Conservation (phyloP, 2,888 invertebrate species). For the Griposia aprilina region DNA sequence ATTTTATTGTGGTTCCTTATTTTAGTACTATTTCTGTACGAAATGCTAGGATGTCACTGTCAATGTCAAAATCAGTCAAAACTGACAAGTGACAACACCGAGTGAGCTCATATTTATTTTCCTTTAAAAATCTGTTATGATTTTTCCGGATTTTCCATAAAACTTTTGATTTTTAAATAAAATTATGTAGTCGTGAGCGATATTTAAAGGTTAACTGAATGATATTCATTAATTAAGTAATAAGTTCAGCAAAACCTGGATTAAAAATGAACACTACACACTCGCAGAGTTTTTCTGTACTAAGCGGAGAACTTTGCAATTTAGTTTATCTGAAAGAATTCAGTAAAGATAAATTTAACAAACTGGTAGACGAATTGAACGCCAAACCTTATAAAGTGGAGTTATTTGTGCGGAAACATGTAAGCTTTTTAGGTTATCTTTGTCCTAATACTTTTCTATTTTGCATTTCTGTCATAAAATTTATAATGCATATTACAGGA, state of each 20-base stretch:
- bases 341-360: slow-evolving; percentile 87
- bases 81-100: not conserved
- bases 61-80: not conserved
- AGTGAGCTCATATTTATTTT: not conserved
- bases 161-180: not conserved
- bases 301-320: slow-evolving; percentile 83
- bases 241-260: not conserved
- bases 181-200: not conserved
- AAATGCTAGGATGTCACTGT: not conserved
- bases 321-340: slow-evolving; percentile 82
- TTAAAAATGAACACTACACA: slow-evolving; percentile 71
- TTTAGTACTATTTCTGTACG: not conserved
- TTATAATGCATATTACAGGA: slow-evolving; percentile 75
- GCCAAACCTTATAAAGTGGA: slow-evolving; percentile 90
- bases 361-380: slow-evolving; percentile 91
- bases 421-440: slow-evolving; percentile 74
- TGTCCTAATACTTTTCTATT: not conserved
- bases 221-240: not conserved
- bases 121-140: slow-evolving; percentile 25
- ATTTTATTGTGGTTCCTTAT: not conserved
- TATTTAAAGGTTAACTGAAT: slow-evolving; percentile 3
- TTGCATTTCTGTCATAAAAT: not conserved
- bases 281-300: slow-evolving; percentile 77
- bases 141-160: not conserved
- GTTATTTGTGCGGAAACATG: slow-evolving; percentile 85